Evolutionary conservation across 2,888 invertebrate species (phyloP).

Genomic region (Alviniconcha strummeri): DNA sequence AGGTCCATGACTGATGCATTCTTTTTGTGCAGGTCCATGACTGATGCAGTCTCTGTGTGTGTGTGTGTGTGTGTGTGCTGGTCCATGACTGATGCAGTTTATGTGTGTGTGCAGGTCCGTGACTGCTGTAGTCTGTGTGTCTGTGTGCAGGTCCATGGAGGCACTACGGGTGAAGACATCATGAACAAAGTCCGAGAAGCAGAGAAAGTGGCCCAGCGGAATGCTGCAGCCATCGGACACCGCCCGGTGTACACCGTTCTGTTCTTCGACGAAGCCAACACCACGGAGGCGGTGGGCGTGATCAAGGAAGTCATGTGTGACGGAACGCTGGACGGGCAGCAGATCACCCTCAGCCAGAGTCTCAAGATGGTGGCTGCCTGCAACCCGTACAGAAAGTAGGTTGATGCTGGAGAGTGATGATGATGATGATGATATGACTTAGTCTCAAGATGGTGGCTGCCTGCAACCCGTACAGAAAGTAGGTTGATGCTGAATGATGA

Average conservation of each 20-base stretch:
- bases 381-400: conserved; percentile 70
- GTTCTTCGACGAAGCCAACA: conserved; percentile 72
- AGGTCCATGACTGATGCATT: too few relatives aligned
- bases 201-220: conserved; percentile 14
- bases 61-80: too few relatives aligned
- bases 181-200: conserved; percentile 60
- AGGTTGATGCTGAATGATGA: too few relatives aligned
- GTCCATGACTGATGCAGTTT: too few relatives aligned
- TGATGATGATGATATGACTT: too few relatives aligned
- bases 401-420: too few relatives aligned
- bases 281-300: conserved; percentile 68
- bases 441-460: too few relatives aligned
- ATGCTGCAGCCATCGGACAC: conserved; percentile 14
- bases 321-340: conserved; percentile 59
- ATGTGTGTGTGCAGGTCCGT: too few relatives aligned
- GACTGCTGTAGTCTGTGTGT: neutral
- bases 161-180: conserved; percentile 64
- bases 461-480: too few relatives aligned
- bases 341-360: conserved; percentile 48
- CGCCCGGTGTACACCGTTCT: conserved; percentile 62
- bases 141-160: conserved; percentile 63
- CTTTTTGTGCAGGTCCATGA: too few relatives aligned
- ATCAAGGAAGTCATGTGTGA: conserved; percentile 72
- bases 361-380: conserved; percentile 70
- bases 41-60: too few relatives aligned